Evolutionary conservation across 2,888 invertebrate genomes (phyloP).

Genomic region (Eupithecia centaureata): DNA sequence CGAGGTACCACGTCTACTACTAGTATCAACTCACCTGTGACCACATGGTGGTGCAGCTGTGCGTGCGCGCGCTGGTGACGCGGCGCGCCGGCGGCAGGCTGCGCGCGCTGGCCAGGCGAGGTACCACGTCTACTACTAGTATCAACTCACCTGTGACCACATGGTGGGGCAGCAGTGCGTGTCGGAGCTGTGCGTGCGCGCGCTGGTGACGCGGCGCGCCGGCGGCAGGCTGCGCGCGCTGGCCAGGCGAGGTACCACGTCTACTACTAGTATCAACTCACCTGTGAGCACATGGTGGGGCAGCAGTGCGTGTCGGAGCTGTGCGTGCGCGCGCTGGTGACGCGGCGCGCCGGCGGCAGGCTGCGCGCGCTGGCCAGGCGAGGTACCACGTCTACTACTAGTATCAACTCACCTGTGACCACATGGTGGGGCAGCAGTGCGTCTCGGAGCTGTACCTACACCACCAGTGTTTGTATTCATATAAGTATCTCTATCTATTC

Average conservation of each 20-base stretch:
- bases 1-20: slow-evolving; percentile 60
- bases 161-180: slow-evolving; percentile 92
- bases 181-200: slow-evolving; percentile 92
- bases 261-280: not conserved
- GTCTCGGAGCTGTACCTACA: slow-evolving; percentile 92
- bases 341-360: slow-evolving; percentile 84
- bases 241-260: slow-evolving; percentile 87
- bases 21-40: too few species aligned
- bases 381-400: slow-evolving; percentile 31
- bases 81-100: slow-evolving; percentile 84
- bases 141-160: slow-evolving; percentile 64
- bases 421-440: slow-evolving; percentile 92
- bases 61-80: too few species aligned
- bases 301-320: slow-evolving; percentile 93
- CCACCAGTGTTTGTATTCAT: not conserved
- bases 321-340: slow-evolving; percentile 91
- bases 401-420: slow-evolving; percentile 62
- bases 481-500: too few species aligned
- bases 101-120: slow-evolving; percentile 90
- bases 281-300: slow-evolving; percentile 90
- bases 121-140: not conserved
- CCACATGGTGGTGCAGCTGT: too few species aligned
- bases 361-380: slow-evolving; percentile 89
- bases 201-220: slow-evolving; percentile 87
- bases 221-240: slow-evolving; percentile 85